A percentile compares a stretch with the other conserved stretches of the same genome.
These are phyloP conservation scores for Calameuta pallipes DNA, from an alignment of 2,888 invertebrate genomes.

Conservation along the genomic window DNA sequence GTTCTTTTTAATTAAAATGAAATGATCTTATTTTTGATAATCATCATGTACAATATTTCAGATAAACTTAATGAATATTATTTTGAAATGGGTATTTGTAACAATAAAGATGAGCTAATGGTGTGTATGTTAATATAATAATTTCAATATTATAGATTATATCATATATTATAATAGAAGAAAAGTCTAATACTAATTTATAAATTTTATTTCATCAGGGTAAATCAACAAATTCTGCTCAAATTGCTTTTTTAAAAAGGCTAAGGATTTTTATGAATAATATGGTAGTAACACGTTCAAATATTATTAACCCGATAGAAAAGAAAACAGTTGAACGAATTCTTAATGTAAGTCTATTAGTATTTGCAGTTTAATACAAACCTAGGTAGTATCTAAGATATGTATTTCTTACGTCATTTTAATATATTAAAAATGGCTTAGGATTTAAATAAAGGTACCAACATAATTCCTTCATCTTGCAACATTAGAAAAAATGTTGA, in stretches of 20 bases:
- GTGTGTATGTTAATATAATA: constrained; percentile 31
- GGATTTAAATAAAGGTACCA: constrained; percentile 15
- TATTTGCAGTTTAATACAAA: not conserved
- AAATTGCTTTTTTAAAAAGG: constrained; percentile 38
- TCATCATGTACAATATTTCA: constrained; percentile 20
- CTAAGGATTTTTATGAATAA: constrained; percentile 44
- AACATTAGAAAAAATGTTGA: constrained; percentile 27
- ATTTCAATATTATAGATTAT: not conserved
- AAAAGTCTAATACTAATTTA: not conserved
- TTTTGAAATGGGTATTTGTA: constrained; percentile 47
- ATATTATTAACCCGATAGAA: constrained; percentile 11
- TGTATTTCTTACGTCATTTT: not conserved
- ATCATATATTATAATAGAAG: not conserved
- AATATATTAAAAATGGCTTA: constrained; percentile 26
- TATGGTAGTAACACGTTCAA: constrained; percentile 18
- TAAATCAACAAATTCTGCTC: constrained; percentile 38
- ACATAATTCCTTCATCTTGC: constrained; percentile 19
- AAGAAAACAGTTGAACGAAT: not conserved
- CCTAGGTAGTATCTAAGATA: not conserved
- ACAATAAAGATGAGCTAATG: constrained; percentile 39
- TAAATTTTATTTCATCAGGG: constrained; percentile 37
- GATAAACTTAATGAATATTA: constrained; percentile 45
- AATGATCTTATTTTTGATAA: not conserved
- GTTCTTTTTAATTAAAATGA: not conserved
- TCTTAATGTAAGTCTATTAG: no score